These are phyloP conservation scores for Tenebrio molitor DNA, from an alignment of 1,140 invertebrate genomes.

Conservation along the genomic window DNA sequence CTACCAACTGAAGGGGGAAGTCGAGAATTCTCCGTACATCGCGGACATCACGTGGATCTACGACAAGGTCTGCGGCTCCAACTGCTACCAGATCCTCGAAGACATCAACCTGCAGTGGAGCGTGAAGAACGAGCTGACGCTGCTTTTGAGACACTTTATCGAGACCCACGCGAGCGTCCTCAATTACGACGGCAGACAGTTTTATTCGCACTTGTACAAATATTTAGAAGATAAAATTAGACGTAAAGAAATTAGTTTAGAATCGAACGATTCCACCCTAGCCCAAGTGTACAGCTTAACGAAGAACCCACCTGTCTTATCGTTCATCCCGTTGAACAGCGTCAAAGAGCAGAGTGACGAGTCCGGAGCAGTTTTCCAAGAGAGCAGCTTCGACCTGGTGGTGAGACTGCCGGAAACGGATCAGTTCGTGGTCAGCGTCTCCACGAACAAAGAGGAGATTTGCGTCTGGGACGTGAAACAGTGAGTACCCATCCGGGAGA, in stretches of 20 bases:
- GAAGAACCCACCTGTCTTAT: constrained; percentile 69
- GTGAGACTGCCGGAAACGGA: constrained; percentile 71
- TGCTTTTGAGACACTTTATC: constrained; percentile 75
- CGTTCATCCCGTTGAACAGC: constrained; percentile 69
- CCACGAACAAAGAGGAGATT: constrained; percentile 80
- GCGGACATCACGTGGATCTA: constrained; percentile 81
- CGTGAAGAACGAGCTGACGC: constrained; percentile 71
- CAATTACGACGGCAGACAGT: constrained; percentile 82
- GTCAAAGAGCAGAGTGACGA: constrained; percentile 50
- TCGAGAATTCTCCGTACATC: constrained; percentile 67
- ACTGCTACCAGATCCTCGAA: constrained; percentile 75
- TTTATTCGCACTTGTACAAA: constrained; percentile 77
- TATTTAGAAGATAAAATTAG: constrained; percentile 69
- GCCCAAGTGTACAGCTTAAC: constrained; percentile 66
- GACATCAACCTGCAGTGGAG: constrained; percentile 72
- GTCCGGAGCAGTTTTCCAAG: constrained; percentile 61
- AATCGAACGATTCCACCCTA: constrained; percentile 59
- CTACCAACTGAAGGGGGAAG: constrained; percentile 61
- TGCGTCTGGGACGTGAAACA: constrained; percentile 82
- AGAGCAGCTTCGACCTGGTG: constrained; percentile 70
- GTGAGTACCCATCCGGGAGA: constrained; percentile 66
- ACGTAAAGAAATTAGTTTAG: constrained; percentile 56
- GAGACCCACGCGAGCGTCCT: constrained; percentile 76
- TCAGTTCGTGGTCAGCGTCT: constrained; percentile 80
- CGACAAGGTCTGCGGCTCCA: constrained; percentile 80